These are phyloP conservation scores for human (Homo sapiens) DNA, from an alignment of 2,113 vertebrate genomes.

Conservation along the genomic window GRCh38 chr20:32997501-32998000, in stretches of 20 bases:
- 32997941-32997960: neutral
- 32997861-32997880: neutral
- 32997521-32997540: neutral
- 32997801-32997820: neutral
- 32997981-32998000: neutral
- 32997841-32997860: neutral
- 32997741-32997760: neutral
- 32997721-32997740: neutral
- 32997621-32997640: conserved; percentile 34
- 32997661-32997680: conserved; percentile 64
- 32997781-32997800: neutral
- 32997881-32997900: neutral
- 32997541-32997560: neutral
- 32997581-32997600: neutral
- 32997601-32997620: neutral
- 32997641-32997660: conserved; percentile 72
- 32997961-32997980: neutral
- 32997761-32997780: neutral
- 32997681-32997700: conserved; percentile 66
- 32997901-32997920: neutral
- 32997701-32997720: neutral
- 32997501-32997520: neutral
- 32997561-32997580: neutral
- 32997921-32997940: neutral
- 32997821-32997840: neutral